phyloP scores from a whole-genome alignment of 2,797 vertebrate species.

The Crypturellus tataupa region DNA sequence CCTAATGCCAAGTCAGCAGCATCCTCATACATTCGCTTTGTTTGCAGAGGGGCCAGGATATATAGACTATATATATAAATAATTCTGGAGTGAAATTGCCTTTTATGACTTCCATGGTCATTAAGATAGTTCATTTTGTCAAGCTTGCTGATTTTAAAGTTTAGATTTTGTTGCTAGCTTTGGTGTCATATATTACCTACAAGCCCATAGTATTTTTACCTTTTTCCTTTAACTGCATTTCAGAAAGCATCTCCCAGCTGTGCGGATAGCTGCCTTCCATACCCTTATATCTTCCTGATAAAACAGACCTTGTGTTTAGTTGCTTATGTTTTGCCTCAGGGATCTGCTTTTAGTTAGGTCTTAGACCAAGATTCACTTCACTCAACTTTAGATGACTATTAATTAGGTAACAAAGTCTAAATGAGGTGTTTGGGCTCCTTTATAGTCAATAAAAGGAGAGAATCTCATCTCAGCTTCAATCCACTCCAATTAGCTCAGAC shows the following conservation, averaged over 20 bases:
- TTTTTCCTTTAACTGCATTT: neutral
- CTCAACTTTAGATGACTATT: neutral
- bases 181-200: neutral
- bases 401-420: neutral
- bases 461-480: neutral
- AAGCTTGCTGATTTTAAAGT: neutral
- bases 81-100: neutral
- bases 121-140: neutral
- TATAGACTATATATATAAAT: neutral
- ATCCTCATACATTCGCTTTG: neutral
- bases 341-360: neutral
- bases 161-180: neutral
- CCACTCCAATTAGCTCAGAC: neutral
- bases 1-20: accelerated
- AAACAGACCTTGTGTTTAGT: neutral
- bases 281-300: neutral
- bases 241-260: neutral
- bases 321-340: neutral
- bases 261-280: neutral
- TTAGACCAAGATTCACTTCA: neutral
- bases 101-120: neutral
- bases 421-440: neutral
- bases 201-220: neutral
- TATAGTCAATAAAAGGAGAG: neutral
- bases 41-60: neutral